Base-by-base conservation (phyloP, 2,888 invertebrate species). In the Amphipoea lucens region DNA sequence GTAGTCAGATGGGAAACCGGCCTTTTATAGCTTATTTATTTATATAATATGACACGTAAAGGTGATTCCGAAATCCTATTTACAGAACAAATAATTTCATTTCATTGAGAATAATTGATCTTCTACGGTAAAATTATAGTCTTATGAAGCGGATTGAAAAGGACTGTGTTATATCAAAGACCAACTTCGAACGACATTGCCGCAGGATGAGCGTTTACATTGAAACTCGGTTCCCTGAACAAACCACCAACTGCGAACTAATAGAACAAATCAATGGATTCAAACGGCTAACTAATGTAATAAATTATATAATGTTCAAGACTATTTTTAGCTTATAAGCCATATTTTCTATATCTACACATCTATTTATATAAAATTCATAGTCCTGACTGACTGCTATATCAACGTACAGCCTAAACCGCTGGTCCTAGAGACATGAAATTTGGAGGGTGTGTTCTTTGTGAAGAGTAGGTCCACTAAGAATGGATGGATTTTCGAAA, bases 161-260 rank as follows among this genome's bases (percentile, higher is more conserved):
- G n/a, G 23, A 54, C 45, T 40, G 40, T 62, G 60, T 54, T 74
- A 40, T 40, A 57, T 79, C 48, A 29, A 40, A 79, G 73, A 6
- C 63, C 23, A 79, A 79, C 57, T 81, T 48, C 12, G 23, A 81
- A 66, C 29, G 17, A 42, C 20, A 5, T 23, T 7, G 48, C 65
- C 81, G 40, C 57, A 62, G n/a, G n/a, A 62, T 67, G 54, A 74
- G 36, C 74, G 60, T 67, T 81, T 62, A 60, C 63, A 74, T 54
- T 74, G 42, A 62, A 82, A 82, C 67, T 75, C 6, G 75, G 40
- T 48, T 45, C 3, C 23, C 20, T 42, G 73, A 48, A 51, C 81
- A 40, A 6, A 80, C 11, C n/a, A 29, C 11, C 20, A 70, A 67
- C 48, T 48, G 17, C 3, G 23, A 79, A 68, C 57, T 78, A 79